Evolutionary conservation across 2,888 invertebrate genomes (phyloP).

Genomic region (Iselma pallidipennis): DNA sequence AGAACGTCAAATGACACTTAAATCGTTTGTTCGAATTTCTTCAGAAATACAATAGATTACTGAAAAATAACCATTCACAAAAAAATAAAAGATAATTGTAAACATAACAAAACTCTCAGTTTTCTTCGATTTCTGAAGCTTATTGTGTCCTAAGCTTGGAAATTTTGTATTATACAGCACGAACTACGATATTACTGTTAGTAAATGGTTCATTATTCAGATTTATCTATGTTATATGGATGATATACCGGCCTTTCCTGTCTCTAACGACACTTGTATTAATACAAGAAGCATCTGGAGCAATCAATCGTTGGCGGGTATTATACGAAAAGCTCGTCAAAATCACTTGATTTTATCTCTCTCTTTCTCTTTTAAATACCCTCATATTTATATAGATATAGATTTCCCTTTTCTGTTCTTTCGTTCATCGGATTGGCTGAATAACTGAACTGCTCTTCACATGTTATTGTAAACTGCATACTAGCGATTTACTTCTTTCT

Average conservation of each 20-base stretch:
- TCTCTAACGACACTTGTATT: slow-evolving; percentile 15
- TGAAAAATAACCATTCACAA: too few species aligned
- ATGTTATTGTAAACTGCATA: slow-evolving; percentile 32
- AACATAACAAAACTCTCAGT: too few species aligned
- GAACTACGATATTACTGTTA: background rate
- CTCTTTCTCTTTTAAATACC: background rate
- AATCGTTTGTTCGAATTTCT: background rate
- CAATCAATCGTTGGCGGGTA: slow-evolving; percentile 14
- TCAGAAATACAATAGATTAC: too few species aligned
- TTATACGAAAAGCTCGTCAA: slow-evolving; percentile 12
- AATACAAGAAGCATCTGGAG: slow-evolving; percentile 10
- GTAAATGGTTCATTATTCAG: background rate
- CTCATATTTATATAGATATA: background rate
- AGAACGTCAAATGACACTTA: background rate
- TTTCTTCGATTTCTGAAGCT: too few species aligned
- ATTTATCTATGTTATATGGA: background rate
- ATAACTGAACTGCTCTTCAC: slow-evolving; percentile 22
- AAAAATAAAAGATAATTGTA: too few species aligned
- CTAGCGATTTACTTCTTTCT: slow-evolving; percentile 31
- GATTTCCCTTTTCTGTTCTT: background rate
- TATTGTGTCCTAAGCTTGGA: background rate
- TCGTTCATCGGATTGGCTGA: background rate
- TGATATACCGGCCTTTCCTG: background rate
- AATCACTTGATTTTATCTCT: background rate
- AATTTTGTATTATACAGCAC: background rate